Base-by-base conservation (phyloP, 2,888 invertebrate genomes). In the Spatulosminthurus flaviceps region DNA sequence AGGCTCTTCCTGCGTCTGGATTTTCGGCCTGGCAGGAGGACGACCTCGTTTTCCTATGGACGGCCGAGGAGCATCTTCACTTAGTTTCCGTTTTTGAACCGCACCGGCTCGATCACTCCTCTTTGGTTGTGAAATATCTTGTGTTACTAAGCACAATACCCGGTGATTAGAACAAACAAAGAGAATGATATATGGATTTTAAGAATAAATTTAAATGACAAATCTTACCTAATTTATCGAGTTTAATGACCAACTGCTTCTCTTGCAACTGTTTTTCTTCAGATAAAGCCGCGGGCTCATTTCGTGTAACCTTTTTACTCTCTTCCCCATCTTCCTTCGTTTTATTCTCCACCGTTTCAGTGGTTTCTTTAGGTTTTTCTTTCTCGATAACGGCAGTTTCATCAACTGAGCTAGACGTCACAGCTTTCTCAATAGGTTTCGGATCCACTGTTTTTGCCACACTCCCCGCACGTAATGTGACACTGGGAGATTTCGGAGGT, bases 211-310 rank as follows among this genome's bases (percentile, higher is more conserved):
- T 19, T 2, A 51, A 51, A n/a, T 51, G 41, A 41, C 9, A 13
- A 66, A 22, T 16, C 24, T 66, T 67, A 67, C 67, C 67, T 19
- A 67, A 29, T 29, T 67, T 67, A 26, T 67, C 67, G 0, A 67
- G 4, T 26, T 67, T 67, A 1, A 67, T 9, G 2, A 67, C 67
- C 4, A 67, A 28, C 19, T 67, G 26, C 28, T 67, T 67, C 2
- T 67, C 29, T 67, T 67, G n/a, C n/a, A n/a, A n/a, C 19, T 67
- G 26, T 67, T 67, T 67, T 7, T 67, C 29, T 67, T 67, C 67
- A 11, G 19, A 13, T 1, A 28, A 0, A 28, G 26, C 11, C 11
- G 28, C 26, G 9, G 67, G 24, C 34, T 34, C 51, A 51, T 5
- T 51, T 51, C 16, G 5, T 51, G 51, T 2, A 9, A n/a, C n/a